A percentile compares a stretch with the other conserved stretches of the same genome.
These are phyloP conservation scores for Peromyscus eremicus DNA, from an alignment of 2,797 vertebrate genomes.

Conservation along the genomic window DNA sequence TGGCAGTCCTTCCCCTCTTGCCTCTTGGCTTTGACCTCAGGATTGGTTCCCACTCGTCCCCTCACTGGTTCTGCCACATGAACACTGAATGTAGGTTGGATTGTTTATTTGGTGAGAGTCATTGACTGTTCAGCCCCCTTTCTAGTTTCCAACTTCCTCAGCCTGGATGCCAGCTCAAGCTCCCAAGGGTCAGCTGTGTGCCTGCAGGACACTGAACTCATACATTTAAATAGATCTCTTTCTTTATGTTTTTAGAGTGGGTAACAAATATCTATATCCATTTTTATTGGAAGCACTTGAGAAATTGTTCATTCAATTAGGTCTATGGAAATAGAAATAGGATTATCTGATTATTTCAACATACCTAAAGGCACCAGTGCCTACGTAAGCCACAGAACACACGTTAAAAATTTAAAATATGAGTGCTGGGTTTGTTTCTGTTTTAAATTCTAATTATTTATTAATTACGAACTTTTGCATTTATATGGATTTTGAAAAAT, in stretches of 20 bases:
- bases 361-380: not conserved
- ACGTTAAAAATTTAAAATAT: not conserved
- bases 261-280: not conserved
- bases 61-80: not conserved
- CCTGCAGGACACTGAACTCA: not conserved
- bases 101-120: constrained; percentile 22
- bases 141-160: not conserved
- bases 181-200: not conserved
- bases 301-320: not conserved
- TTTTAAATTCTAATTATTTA: not conserved
- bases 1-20: not conserved
- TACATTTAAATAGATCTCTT: not conserved
- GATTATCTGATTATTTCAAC: constrained; percentile 17
- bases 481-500: not conserved
- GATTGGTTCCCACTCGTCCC: not conserved
- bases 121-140: constrained; percentile 1
- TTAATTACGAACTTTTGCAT: not conserved
- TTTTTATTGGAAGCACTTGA: not conserved
- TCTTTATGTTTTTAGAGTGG: not conserved
- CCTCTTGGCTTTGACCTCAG: constrained; percentile 1
- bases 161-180: not conserved
- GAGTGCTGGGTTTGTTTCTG: not conserved
- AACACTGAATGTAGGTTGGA: not conserved
- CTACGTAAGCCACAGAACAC: not conserved
- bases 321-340: not conserved